Conservation (phyloP, 1,140 invertebrate genomes). For the Drosophila persimilis region DNA sequence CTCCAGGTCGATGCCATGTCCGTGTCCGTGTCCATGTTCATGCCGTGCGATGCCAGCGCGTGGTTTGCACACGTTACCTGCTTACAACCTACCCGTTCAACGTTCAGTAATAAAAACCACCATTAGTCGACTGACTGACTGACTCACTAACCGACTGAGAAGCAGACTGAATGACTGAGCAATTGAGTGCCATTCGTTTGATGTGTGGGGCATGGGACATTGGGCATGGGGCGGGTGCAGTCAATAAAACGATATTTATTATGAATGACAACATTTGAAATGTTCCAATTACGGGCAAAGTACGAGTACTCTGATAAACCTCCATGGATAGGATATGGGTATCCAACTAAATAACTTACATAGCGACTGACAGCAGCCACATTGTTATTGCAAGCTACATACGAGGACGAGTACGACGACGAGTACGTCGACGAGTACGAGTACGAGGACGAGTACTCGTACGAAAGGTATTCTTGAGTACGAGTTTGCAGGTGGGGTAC, state of each 20-base stretch:
- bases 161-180: slow-evolving; percentile 10
- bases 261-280: slow-evolving; percentile 80
- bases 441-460: no score
- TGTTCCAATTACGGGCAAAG: slow-evolving; percentile 76
- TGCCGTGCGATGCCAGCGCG: slow-evolving; percentile 71
- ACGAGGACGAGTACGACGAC: background rate
- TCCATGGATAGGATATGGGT: slow-evolving; percentile 5
- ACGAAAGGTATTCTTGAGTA: no score
- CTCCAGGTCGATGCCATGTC: slow-evolving; percentile 44
- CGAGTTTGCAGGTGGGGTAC: no score
- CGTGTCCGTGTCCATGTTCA: slow-evolving; percentile 12
- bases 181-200: background rate
- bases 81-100: slow-evolving; percentile 22
- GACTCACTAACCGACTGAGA: slow-evolving; percentile 17
- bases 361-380: slow-evolving; percentile 29
- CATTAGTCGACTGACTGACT: slow-evolving; percentile 48
- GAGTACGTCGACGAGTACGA: no score
- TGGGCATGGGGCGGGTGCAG: slow-evolving; percentile 6
- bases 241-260: slow-evolving; percentile 75
- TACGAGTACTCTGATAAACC: slow-evolving; percentile 59
- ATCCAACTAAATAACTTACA: slow-evolving; percentile 24
- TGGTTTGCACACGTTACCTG: slow-evolving; percentile 69
- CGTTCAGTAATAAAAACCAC: slow-evolving; percentile 52
- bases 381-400: slow-evolving; percentile 21
- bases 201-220: background rate